These are phyloP conservation scores for Hypomecis atomaria DNA, from an alignment of 2,888 invertebrate genomes.

Conservation along the genomic window DNA sequence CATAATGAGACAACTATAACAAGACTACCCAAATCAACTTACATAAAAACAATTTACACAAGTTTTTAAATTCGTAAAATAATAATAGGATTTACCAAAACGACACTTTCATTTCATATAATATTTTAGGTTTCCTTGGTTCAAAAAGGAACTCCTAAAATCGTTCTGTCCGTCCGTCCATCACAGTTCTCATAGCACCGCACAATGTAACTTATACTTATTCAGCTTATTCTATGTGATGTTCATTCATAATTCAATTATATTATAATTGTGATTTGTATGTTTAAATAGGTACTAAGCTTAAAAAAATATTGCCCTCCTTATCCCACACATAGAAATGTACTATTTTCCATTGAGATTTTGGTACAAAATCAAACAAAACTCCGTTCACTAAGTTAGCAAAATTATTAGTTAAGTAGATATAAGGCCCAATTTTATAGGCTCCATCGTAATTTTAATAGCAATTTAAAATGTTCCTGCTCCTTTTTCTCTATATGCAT, in stretches of 20 bases:
- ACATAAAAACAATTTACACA: conserved; percentile 12
- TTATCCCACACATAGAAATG: too few relatives aligned
- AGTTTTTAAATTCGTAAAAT: conserved; percentile 23
- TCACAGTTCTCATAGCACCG: conserved; percentile 15
- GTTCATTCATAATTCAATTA: not conserved
- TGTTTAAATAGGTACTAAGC: too few relatives aligned
- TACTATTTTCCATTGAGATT: not conserved
- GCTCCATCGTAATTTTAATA: too few relatives aligned
- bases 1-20: conserved; percentile 20
- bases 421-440: too few relatives aligned
- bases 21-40: conserved; percentile 13
- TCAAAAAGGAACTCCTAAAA: not conserved
- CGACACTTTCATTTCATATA: conserved; percentile 4
- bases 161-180: conserved; percentile 2
- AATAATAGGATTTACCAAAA: conserved; percentile 10
- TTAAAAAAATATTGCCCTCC: too few relatives aligned
- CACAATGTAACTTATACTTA: conserved; percentile 1
- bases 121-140: not conserved
- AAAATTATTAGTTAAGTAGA: too few relatives aligned
- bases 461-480: too few relatives aligned
- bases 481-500: too few relatives aligned
- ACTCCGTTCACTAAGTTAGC: too few relatives aligned
- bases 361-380: not conserved
- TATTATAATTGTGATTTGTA: not conserved
- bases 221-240: not conserved